These are phyloP conservation scores for Phenacoccus solenopsis DNA, from an alignment of 1,140 invertebrate species.

Conservation along the genomic window DNA sequence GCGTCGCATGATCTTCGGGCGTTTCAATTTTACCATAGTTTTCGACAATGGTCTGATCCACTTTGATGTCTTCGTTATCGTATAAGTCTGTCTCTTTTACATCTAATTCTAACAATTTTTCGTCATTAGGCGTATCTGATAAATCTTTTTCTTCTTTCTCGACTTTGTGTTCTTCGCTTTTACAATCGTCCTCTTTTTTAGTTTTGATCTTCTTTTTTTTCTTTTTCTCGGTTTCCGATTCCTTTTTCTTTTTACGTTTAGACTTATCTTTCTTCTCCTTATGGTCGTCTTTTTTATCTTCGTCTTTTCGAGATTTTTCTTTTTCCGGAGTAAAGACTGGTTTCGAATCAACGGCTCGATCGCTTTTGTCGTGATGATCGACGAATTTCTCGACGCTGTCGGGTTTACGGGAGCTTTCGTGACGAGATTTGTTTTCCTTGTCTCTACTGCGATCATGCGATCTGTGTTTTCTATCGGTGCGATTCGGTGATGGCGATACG, in stretches of 20 bases:
- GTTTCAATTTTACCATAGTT: not conserved
- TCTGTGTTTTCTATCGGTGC: conserved; percentile 31
- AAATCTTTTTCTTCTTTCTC: conserved; percentile 28
- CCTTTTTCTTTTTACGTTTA: conserved; percentile 25
- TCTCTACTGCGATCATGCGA: conserved; percentile 29
- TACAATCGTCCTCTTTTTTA: conserved; percentile 34
- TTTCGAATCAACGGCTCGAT: not conserved
- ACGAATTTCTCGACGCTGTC: not conserved
- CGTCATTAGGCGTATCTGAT: conserved; percentile 20
- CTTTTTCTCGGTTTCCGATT: conserved; percentile 30
- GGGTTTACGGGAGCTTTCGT: not conserved
- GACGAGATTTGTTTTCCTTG: conserved; percentile 24
- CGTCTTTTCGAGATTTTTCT: conserved; percentile 21
- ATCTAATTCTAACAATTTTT: not conserved
- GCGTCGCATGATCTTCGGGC: conserved; percentile 22
- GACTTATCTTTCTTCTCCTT: conserved; percentile 24
- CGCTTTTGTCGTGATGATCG: not conserved
- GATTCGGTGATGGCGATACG: not conserved
- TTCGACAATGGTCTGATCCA: not conserved
- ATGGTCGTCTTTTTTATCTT: conserved; percentile 26
- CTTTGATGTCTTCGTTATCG: not conserved
- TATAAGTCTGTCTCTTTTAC: not conserved
- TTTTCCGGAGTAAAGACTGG: not conserved
- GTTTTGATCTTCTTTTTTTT: conserved; percentile 37
- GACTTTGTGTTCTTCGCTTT: conserved; percentile 26